Conservation (phyloP, 2,113 vertebrate genomes). For the Plectropomus leopardus region DNA sequence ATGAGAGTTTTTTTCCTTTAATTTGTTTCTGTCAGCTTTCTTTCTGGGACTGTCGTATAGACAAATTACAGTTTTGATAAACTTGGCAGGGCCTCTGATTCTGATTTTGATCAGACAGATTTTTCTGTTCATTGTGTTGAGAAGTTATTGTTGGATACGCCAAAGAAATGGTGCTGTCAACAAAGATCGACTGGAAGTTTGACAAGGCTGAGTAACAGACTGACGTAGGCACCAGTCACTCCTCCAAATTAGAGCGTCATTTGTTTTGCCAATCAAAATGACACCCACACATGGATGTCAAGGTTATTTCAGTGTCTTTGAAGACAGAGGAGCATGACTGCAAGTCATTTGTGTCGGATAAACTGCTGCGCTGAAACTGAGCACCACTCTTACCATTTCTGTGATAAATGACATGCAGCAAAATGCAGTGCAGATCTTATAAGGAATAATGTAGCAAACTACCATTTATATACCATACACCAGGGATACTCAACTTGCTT, state of each 20-base stretch:
- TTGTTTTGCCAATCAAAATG: slow-evolving; percentile 30
- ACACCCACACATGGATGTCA: slow-evolving; percentile 27
- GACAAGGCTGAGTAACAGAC: slow-evolving; percentile 15
- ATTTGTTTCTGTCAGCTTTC: neutral
- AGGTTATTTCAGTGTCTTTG: slow-evolving; percentile 31
- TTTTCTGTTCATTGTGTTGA: neutral
- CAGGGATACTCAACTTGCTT: too few relatives aligned
- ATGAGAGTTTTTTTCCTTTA: neutral
- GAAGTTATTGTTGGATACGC: neutral
- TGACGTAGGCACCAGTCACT: slow-evolving; percentile 8
- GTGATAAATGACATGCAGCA: neutral
- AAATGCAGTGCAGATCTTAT: neutral
- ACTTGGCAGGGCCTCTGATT: neutral
- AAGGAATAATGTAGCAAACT: neutral
- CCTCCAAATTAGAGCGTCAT: slow-evolving; percentile 15
- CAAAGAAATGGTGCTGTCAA: neutral
- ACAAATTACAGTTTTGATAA: neutral
- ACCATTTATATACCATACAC: neutral
- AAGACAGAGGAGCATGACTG: neutral
- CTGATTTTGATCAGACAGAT: neutral
- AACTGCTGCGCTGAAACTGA: neutral
- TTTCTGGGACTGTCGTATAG: neutral
- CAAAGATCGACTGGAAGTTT: neutral
- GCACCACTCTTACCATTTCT: neutral
- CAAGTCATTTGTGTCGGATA: neutral